Base-by-base conservation (phyloP, 2,888 invertebrate species). In the Apamea crenata region DNA sequence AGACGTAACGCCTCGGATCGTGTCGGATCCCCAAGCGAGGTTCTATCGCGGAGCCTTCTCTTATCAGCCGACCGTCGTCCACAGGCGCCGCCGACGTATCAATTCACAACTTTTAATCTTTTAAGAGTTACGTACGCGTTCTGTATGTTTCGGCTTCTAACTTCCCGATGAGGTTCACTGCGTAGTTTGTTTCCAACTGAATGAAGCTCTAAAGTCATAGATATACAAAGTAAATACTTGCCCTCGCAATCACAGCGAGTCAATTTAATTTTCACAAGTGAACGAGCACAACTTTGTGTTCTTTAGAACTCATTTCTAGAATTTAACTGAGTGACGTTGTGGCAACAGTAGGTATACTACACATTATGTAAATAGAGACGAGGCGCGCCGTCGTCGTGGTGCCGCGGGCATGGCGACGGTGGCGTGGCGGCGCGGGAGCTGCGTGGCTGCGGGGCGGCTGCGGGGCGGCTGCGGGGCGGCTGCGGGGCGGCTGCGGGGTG, bases 51-150 rank as follows among this genome's bases (percentile, higher is more conserved):
- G 36, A 61, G 73, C 78, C 56, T 53, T 47, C 74, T 50, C 67
- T 75, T 78, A 86, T 88, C 89, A 78, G 75, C 16, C 47, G 69
- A 63, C 79, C n/a, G 16, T 40, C 59, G 59, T 44, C 65, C 40
- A 25, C 40, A 44, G 69, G 69, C 47, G 59, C 59, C 74, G 50
- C 71, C 50, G 36, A 86, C 73, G 36, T 76, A 76, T 82, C 85
- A 73, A 74, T 71, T 78, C 70, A 25, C 70, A 79, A 83, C 40
- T 83, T 87, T 79, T 83, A 79, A 85, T 85, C 79, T 89, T 77
- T 77, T 69, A 80, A 77, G 67, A 77, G 47, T 65, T 68, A 44
- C 59, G 5, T 36, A 80, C 53, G 36, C 68, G 65, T 74, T 77
- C 70, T 47, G 73, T 76, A 59, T 77, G 70, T 80, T 61, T 65